Evolutionary conservation across 2,888 invertebrate genomes (phyloP).

Genomic region (Opisthograptis luteolata): DNA sequence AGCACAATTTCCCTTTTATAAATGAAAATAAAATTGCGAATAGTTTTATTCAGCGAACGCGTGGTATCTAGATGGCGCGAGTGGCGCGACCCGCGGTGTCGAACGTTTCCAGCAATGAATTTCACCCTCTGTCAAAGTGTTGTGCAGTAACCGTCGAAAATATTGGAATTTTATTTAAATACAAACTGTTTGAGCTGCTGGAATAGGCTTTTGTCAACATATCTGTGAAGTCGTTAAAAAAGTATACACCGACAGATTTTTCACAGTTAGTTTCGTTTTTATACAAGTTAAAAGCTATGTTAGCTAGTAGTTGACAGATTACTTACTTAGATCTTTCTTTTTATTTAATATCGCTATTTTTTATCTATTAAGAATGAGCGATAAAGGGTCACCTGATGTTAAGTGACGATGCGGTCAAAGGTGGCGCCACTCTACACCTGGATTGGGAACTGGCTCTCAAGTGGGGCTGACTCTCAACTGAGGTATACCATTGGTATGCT

Average conservation of each 20-base stretch:
- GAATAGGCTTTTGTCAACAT: slow-evolving; percentile 17
- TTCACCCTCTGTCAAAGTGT: slow-evolving; percentile 54
- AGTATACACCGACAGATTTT: slow-evolving; percentile 9
- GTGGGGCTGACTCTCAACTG: too few species aligned
- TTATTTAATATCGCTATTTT: too few species aligned
- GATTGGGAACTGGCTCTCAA: too few species aligned
- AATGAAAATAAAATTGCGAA: slow-evolving; percentile 32
- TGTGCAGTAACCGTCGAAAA: slow-evolving; percentile 59
- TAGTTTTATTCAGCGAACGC: slow-evolving; percentile 29
- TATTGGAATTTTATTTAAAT: slow-evolving; percentile 72
- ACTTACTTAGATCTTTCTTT: too few species aligned
- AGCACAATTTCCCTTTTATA: slow-evolving; percentile 37
- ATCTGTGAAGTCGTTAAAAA: slow-evolving; percentile 1
- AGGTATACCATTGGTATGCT: too few species aligned
- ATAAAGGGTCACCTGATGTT: too few species aligned
- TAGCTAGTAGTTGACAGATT: too few species aligned
- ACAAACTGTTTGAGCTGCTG: slow-evolving; percentile 56
- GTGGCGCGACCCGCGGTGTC: slow-evolving; percentile 24
- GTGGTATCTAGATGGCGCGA: slow-evolving; percentile 24
- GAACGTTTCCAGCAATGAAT: slow-evolving; percentile 46
- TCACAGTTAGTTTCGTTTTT: too few species aligned
- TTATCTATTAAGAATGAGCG: too few species aligned
- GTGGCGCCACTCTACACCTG: too few species aligned
- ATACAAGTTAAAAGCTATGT: too few species aligned
- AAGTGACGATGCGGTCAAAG: too few species aligned